Evolutionary conservation across 2,113 vertebrate genomes (phyloP), one percentile per base, ranked within the genome.

Genomic region (Peromyscus maniculatus): DNA sequence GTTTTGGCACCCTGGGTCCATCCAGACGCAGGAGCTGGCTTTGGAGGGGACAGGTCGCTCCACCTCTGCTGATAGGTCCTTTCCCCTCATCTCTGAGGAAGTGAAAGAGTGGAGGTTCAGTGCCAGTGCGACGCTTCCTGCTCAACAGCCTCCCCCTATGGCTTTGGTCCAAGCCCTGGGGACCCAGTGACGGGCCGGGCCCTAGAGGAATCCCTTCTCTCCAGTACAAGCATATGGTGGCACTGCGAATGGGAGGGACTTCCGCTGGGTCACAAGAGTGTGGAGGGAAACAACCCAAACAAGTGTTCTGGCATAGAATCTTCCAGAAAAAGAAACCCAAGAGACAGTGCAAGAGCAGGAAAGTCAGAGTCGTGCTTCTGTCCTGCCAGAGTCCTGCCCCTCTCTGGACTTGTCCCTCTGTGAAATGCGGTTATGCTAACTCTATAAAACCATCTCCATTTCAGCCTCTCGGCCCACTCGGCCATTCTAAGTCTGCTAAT

Each of bases 341-440:
- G 62, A 79, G 31, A 52, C 15, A 0, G 28, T 43, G 49, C 3
- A 0, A 2, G 1, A 0, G 6, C 1, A 13, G 12, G 24, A 4
- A 43, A 39, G 39, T 72, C 2, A 21, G 59, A 55, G 1, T 46
- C 12, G 28, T 13, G 7, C 15, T 39, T 77, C 36, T 16, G 64
- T 31, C 13, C 39, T 52, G 0, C 39, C 31, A 36, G 77, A 36
- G 10, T 57, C 82, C 13, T 8, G 28, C 21, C 49, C 87, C 4
- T 46, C 21, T 36, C 26, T 55, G 43, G 72, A 33, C 46, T 57
- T 82, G 57, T n/a, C 59, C 43, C 39, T 86, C 57, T 52, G 15
- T 93, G 24, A 91, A 59, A 59, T 28, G 19, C 59, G 9, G 4
- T 36, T 74, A 7, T 33, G 7, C 66, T 46, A 64, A 6, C 71